Evolutionary conservation across 1,140 invertebrate genomes (phyloP).

Genomic region (Sitophilus oryzae): DNA sequence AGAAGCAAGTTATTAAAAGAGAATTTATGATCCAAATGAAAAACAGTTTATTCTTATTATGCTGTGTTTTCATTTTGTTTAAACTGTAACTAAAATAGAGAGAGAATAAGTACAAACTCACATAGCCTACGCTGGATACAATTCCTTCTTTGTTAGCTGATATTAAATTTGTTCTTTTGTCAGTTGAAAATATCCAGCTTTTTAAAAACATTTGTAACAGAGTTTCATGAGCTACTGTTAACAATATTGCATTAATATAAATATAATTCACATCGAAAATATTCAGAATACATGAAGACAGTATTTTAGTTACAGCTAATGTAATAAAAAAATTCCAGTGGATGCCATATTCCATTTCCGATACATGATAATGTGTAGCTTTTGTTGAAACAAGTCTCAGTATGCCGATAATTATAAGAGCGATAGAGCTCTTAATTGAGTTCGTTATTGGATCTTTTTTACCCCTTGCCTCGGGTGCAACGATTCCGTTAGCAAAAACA

Average conservation of each 20-base stretch:
- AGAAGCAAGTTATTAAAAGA: conserved; percentile 47
- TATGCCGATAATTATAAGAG: conserved; percentile 66
- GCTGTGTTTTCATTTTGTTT: conserved; percentile 25
- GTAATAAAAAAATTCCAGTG: conserved; percentile 99
- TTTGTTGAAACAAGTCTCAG: conserved; percentile 59
- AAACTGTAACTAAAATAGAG: conserved; percentile 62
- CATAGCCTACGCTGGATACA: conserved; percentile 74
- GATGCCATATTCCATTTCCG: conserved; percentile 86
- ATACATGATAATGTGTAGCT: conserved; percentile 73
- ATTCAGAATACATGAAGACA: conserved; percentile 55
- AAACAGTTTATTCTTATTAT: conserved; percentile 24
- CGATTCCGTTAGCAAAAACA: conserved; percentile 79
- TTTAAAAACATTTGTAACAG: conserved; percentile 57
- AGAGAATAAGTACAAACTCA: conserved; percentile 73
- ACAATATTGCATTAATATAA: conserved; percentile 43
- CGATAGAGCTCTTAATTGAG: conserved; percentile 43
- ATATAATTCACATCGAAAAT: conserved; percentile 43
- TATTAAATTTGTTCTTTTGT: conserved; percentile 56
- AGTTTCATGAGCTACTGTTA: conserved; percentile 63
- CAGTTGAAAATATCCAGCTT: conserved; percentile 64
- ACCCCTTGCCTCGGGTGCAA: conserved; percentile 52
- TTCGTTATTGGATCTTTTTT: conserved; percentile 40
- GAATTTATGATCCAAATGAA: conserved; percentile 45
- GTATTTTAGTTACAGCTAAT: conserved; percentile 73
- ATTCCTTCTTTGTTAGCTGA: conserved; percentile 87